These are phyloP conservation scores for Oedothorax gibbosus DNA, from an alignment of 1,140 invertebrate genomes.

Conservation along the genomic window DNA sequence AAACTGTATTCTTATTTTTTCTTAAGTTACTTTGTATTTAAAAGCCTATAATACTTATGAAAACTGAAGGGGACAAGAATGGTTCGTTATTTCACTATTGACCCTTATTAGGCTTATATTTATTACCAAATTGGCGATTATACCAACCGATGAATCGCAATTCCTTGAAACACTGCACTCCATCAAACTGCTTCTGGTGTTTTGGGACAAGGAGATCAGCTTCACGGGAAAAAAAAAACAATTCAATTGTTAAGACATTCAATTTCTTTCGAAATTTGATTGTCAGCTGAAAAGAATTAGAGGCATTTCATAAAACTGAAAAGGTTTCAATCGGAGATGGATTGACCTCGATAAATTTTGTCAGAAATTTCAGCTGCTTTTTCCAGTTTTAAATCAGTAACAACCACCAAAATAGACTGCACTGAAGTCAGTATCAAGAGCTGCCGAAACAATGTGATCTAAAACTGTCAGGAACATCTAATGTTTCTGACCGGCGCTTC, in stretches of 20 bases:
- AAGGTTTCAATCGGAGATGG: background rate
- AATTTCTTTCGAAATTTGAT: background rate
- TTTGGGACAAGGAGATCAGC: too few species aligned
- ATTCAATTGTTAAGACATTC: background rate
- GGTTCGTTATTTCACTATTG: too few species aligned
- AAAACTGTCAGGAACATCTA: background rate
- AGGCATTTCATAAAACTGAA: too few species aligned
- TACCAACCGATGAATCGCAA: background rate
- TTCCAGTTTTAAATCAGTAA: background rate
- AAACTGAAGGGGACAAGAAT: too few species aligned
- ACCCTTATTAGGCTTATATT: background rate
- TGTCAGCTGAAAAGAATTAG: background rate
- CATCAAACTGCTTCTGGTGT: too few species aligned
- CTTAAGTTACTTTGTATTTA: too few species aligned
- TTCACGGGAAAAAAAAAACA: background rate
- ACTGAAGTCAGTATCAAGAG: constrained; percentile 3
- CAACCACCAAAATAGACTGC: constrained; percentile 14
- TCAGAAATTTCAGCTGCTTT: constrained; percentile 26
- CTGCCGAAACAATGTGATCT: constrained; percentile 3
- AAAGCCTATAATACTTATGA: too few species aligned
- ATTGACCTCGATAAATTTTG: background rate
- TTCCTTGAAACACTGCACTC: too few species aligned
- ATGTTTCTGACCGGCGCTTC: background rate
- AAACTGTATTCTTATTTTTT: too few species aligned
- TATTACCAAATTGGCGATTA: background rate